A percentile compares a stretch with the other conserved stretches of the same genome.
phyloP scores from a whole-genome alignment of 2,888 invertebrate species.

The Aleiodes testaceus region DNA sequence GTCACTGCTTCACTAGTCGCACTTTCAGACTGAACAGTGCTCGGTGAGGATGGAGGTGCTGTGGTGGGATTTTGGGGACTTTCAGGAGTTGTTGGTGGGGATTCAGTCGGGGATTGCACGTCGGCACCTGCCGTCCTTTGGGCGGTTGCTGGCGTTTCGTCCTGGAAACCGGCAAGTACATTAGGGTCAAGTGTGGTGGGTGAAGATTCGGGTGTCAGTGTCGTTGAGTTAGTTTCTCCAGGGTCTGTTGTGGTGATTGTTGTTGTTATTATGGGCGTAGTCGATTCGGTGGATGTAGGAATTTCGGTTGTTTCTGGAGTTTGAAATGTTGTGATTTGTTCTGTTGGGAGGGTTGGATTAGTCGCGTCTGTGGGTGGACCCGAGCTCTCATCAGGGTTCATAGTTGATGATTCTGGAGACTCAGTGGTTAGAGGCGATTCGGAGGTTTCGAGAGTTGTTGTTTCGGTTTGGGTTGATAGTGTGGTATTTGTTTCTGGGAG shows the following conservation, averaged over 20 bases:
- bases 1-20: conserved; percentile 25
- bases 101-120: conserved; percentile 51
- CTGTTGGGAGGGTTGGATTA: neutral
- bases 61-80: conserved; percentile 37
- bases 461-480: conserved; percentile 9
- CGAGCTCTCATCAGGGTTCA: conserved; percentile 14
- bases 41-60: conserved; percentile 39
- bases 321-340: conserved; percentile 40
- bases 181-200: conserved; percentile 62
- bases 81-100: conserved; percentile 36
- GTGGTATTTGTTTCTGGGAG: conserved; percentile 3
- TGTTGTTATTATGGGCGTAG: neutral
- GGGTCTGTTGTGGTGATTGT: conserved; percentile 45
- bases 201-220: conserved; percentile 55
- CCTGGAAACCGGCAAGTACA: conserved; percentile 71
- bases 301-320: conserved; percentile 8
- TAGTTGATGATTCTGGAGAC: conserved; percentile 36
- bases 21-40: conserved; percentile 43
- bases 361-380: conserved; percentile 13
- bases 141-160: conserved; percentile 69
- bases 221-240: conserved; percentile 51
- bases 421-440: conserved; percentile 49
- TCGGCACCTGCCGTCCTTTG: conserved; percentile 70
- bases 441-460: conserved; percentile 40
- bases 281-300: neutral